Percentiles rank a stretch among this genome's conserved stretches.
These are phyloP conservation scores for Tachysurus vachellii DNA, from an alignment of 2,113 vertebrate genomes.

Conservation along the genomic window DNA sequence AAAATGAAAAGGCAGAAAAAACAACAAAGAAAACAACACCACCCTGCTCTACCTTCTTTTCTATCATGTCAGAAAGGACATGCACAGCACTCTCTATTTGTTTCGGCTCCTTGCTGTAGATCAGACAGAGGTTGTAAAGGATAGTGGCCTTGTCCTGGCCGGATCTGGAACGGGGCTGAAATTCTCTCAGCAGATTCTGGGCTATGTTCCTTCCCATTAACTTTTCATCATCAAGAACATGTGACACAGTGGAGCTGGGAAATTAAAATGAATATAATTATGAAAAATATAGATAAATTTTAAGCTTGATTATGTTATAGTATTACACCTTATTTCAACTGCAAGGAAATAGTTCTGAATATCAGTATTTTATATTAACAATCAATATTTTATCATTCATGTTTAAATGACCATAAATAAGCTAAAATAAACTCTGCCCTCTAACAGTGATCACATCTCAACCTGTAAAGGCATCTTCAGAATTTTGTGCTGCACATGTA, in stretches of 20 bases:
- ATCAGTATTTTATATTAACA: too few species aligned
- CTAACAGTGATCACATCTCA: not conserved
- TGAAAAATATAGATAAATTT: not conserved
- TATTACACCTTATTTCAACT: not conserved
- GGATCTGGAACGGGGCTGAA: slow-evolving; percentile 52
- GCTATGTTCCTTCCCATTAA: slow-evolving; percentile 61
- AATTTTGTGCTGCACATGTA: not conserved
- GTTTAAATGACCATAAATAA: not conserved
- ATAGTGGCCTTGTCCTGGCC: slow-evolving; percentile 56
- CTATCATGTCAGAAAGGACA: slow-evolving; percentile 62
- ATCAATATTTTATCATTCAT: too few species aligned
- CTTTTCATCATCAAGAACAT: not conserved
- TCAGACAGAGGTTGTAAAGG: slow-evolving; percentile 61
- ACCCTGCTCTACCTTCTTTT: slow-evolving; percentile 53
- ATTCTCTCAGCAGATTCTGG: slow-evolving; percentile 67
- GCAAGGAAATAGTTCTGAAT: not conserved
- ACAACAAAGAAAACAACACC: too few species aligned
- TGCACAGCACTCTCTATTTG: slow-evolving; percentile 62
- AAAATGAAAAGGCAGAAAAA: not conserved
- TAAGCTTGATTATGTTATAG: not conserved
- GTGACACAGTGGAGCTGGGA: not conserved
- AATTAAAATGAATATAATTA: not conserved
- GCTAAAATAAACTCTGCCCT: not conserved
- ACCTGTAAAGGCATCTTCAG: not conserved
- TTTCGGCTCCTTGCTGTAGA: slow-evolving; percentile 63